Evolutionary conservation across 2,113 vertebrate species (phyloP).

Genomic region (Stegostoma tigrinum): DNA sequence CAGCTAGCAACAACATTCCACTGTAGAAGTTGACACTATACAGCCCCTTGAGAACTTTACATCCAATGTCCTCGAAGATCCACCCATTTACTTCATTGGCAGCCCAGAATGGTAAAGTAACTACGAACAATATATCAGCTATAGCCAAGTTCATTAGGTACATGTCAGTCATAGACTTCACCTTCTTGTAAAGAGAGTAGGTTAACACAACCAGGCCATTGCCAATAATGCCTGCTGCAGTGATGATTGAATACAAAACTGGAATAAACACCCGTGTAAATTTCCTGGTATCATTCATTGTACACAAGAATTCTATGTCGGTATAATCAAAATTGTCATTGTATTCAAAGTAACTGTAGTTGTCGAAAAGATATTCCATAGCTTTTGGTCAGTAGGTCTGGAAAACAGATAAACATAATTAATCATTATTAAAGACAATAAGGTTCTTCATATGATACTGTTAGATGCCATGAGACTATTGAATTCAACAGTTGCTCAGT

Average conservation of each 20-base stretch:
- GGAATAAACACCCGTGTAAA: slow-evolving; percentile 57
- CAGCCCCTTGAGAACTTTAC: slow-evolving; percentile 70
- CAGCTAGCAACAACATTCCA: slow-evolving; percentile 78
- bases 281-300: slow-evolving; percentile 45
- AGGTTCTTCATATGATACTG: background rate
- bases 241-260: slow-evolving; percentile 63
- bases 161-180: slow-evolving; percentile 81
- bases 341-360: background rate
- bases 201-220: slow-evolving; percentile 78
- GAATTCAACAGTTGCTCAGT: background rate
- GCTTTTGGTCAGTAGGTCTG: background rate
- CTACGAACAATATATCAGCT: slow-evolving; percentile 75
- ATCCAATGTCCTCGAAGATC: slow-evolving; percentile 63
- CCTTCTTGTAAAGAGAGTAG: slow-evolving; percentile 69
- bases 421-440: background rate
- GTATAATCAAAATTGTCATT: background rate
- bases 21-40: slow-evolving; percentile 84
- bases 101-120: slow-evolving; percentile 73
- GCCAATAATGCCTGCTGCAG: slow-evolving; percentile 68
- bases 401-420: background rate
- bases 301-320: slow-evolving; percentile 32
- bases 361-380: accelerated
- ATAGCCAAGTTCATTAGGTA: slow-evolving; percentile 84
- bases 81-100: slow-evolving; percentile 57
- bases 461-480: background rate